A percentile compares a stretch with the other conserved stretches of the same genome.
Conservation (phyloP, 2,113 vertebrate genomes). For the Caracal caracal region DNA sequence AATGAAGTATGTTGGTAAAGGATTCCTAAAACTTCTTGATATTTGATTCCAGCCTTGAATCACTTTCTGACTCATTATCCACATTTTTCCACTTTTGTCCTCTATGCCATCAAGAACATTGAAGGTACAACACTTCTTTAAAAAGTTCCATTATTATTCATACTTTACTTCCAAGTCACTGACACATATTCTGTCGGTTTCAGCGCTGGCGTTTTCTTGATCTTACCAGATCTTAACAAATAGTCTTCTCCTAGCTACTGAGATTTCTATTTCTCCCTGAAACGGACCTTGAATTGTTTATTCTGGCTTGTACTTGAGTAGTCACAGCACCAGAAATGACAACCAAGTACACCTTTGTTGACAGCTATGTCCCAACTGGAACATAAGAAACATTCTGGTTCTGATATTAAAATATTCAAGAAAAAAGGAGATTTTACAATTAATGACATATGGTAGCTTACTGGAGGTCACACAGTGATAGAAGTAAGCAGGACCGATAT, state of each 20-base stretch:
- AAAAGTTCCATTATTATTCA: background rate
- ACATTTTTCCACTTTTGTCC: background rate
- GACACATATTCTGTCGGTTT: background rate
- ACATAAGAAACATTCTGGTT: conserved; percentile 8
- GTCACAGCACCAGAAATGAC: background rate
- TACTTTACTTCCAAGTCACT: background rate
- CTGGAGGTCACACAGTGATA: background rate
- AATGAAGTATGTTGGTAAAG: background rate
- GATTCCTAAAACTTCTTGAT: background rate
- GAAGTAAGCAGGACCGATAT: background rate
- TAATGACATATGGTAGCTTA: background rate
- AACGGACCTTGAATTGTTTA: background rate
- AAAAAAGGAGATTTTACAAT: background rate
- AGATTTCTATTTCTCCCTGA: background rate
- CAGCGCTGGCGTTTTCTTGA: background rate
- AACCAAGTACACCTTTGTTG: background rate
- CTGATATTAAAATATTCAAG: background rate
- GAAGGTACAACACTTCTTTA: background rate
- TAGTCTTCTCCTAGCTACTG: background rate
- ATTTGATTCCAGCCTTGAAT: background rate
- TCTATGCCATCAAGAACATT: background rate
- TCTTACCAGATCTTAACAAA: background rate
- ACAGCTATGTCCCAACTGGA: background rate
- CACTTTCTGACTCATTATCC: background rate
- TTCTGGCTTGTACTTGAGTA: background rate